Evolutionary conservation across 2,797 vertebrate species (phyloP).

Genomic region (Xenentodon cancila): DNA sequence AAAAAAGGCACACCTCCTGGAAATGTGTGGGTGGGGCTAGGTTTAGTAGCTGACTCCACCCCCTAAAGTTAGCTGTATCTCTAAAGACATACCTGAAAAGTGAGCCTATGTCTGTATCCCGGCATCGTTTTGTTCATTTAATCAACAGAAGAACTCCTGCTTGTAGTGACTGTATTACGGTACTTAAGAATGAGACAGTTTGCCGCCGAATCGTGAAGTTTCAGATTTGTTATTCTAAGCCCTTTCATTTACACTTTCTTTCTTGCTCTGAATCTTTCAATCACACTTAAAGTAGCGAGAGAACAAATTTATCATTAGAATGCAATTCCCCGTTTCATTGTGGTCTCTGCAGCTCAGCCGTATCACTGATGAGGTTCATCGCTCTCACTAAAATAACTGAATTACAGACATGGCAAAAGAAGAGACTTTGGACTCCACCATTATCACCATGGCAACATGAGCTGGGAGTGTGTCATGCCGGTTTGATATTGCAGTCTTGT

Average conservation of each 20-base stretch:
- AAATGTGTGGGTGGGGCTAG: no score
- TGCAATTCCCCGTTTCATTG: conserved; percentile 64
- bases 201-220: conserved; percentile 42
- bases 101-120: no score
- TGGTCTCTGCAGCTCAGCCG: conserved; percentile 43
- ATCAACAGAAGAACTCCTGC: conserved; percentile 1
- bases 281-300: conserved; percentile 43
- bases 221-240: conserved; percentile 34
- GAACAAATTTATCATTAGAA: conserved; percentile 55
- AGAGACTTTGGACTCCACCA: conserved; percentile 62
- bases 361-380: conserved; percentile 44
- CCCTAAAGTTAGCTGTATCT: no score
- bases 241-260: conserved; percentile 35
- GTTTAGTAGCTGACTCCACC: no score
- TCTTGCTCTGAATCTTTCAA: conserved; percentile 53
- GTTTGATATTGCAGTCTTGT: conserved; percentile 67
- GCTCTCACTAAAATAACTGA: conserved; percentile 65
- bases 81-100: no score
- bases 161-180: conserved; percentile 6
- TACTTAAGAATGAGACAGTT: conserved; percentile 32
- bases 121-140: no score
- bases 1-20: no score
- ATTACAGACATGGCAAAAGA: conserved; percentile 58
- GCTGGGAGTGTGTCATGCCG: conserved; percentile 40
- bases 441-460: conserved; percentile 78